Evolutionary conservation across 2,888 invertebrate species (phyloP).

Genomic region (Lepidocyrtoides sp.): DNA sequence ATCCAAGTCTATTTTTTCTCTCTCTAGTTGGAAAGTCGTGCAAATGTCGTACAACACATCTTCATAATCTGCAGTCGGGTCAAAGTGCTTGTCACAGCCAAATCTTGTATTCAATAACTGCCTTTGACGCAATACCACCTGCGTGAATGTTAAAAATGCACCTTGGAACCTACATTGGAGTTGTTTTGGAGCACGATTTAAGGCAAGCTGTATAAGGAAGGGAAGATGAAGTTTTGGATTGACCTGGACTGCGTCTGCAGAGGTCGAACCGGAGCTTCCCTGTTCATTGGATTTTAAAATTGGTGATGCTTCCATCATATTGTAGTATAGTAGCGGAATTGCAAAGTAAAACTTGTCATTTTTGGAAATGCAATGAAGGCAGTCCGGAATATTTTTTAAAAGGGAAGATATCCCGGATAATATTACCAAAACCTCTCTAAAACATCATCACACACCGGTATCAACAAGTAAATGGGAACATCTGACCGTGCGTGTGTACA

Average conservation of each 20-base stretch:
- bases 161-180: slow-evolving; percentile 9
- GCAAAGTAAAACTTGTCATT: too few relatives aligned
- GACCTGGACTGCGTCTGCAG: too few relatives aligned
- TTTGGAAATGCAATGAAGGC: too few relatives aligned
- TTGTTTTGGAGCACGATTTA: background rate
- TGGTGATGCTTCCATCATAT: too few relatives aligned
- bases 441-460: background rate
- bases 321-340: too few relatives aligned
- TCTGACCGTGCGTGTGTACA: too few relatives aligned
- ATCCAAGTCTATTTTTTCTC: slow-evolving; percentile 43
- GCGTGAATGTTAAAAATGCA: background rate
- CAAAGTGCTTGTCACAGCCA: background rate
- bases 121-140: slow-evolving; percentile 33
- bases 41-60: too few relatives aligned
- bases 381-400: too few relatives aligned
- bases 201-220: background rate
- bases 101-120: slow-evolving; percentile 25
- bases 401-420: background rate
- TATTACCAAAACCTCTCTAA: background rate
- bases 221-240: background rate
- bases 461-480: background rate
- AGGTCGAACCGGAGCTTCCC: too few relatives aligned
- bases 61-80: background rate
- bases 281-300: too few relatives aligned
- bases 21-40: background rate